A percentile compares a stretch with the other conserved stretches of the same genome.
These are phyloP conservation scores for Cyrtodaria siliqua DNA, from an alignment of 2,888 invertebrate genomes.

Conservation along the genomic window DNA sequence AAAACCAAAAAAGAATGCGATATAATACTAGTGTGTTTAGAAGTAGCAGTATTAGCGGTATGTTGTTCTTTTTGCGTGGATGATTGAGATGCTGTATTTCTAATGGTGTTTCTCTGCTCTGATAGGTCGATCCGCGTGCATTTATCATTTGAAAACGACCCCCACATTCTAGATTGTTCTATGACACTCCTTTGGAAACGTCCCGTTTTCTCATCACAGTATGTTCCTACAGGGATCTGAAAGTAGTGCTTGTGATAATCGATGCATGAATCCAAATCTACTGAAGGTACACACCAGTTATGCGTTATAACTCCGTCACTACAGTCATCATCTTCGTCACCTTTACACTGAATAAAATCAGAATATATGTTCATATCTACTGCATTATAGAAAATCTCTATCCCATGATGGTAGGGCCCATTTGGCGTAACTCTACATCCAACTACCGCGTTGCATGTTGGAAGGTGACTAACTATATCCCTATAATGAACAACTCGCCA, in stretches of 20 bases:
- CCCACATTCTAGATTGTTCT: too few relatives aligned
- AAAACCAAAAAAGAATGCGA: too few relatives aligned
- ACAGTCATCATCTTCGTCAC: slow-evolving; percentile 33
- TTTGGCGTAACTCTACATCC: slow-evolving; percentile 1
- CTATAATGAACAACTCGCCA: slow-evolving; percentile 44
- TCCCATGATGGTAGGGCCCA: slow-evolving; percentile 36
- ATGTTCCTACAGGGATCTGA: too few relatives aligned
- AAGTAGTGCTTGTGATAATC: slow-evolving; percentile 17
- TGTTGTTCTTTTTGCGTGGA: too few relatives aligned
- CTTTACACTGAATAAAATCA: slow-evolving; percentile 16
- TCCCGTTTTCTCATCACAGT: too few relatives aligned
- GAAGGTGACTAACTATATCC: slow-evolving; percentile 28
- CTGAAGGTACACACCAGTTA: neutral
- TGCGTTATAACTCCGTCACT: slow-evolving; percentile 4
- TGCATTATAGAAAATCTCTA: slow-evolving; percentile 26
- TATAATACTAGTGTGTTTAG: too few relatives aligned
- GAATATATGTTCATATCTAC: slow-evolving; percentile 17
- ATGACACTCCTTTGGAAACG: too few relatives aligned
- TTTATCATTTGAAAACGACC: too few relatives aligned
- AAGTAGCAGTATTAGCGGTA: too few relatives aligned
- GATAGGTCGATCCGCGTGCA: too few relatives aligned
- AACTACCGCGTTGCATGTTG: slow-evolving; percentile 5
- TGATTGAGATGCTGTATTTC: too few relatives aligned
- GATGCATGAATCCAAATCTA: neutral
- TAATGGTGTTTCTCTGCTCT: too few relatives aligned